These are phyloP conservation scores for Trachelipus rathkii DNA, from an alignment of 1,140 invertebrate species.

Conservation along the genomic window DNA sequence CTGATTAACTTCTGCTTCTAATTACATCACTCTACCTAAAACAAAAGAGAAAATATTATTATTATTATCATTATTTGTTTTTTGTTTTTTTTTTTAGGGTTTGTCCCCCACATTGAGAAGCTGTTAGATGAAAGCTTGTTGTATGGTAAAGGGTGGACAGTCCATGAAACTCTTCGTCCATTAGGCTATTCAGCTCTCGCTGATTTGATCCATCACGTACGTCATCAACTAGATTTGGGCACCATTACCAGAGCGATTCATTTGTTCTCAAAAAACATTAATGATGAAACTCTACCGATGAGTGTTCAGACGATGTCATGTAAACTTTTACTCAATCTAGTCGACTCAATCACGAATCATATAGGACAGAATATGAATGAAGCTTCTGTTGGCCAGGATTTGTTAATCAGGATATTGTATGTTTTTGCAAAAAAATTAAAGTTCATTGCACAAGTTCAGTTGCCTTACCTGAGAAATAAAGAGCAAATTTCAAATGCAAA, in stretches of 20 bases:
- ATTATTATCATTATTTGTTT: no score
- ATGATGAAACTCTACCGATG: constrained; percentile 88
- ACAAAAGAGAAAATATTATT: no score
- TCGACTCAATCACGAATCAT: constrained; percentile 82
- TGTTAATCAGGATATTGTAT: constrained; percentile 85
- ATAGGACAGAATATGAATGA: constrained; percentile 65
- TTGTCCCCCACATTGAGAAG: constrained; percentile 87
- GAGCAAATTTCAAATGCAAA: constrained; percentile 17
- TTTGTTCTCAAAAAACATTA: constrained; percentile 92
- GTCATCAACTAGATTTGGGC: constrained; percentile 73
- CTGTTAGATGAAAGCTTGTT: constrained; percentile 91
- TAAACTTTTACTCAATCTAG: constrained; percentile 87
- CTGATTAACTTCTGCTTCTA: no score
- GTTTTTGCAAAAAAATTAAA: constrained; percentile 96
- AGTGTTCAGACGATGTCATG: constrained; percentile 94
- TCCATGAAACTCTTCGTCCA: constrained; percentile 84
- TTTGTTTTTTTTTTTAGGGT: constrained; percentile 59
- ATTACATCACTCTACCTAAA: no score
- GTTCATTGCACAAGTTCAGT: constrained; percentile 85
- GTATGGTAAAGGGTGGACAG: constrained; percentile 88
- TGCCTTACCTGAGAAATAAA: constrained; percentile 79
- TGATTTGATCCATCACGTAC: constrained; percentile 94
- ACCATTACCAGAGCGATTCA: constrained; percentile 86
- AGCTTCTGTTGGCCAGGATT: constrained; percentile 66
- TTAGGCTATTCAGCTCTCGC: constrained; percentile 91